Base-by-base conservation (phyloP, 1,140 invertebrate genomes). In the Drosophila watanabei region DNA sequence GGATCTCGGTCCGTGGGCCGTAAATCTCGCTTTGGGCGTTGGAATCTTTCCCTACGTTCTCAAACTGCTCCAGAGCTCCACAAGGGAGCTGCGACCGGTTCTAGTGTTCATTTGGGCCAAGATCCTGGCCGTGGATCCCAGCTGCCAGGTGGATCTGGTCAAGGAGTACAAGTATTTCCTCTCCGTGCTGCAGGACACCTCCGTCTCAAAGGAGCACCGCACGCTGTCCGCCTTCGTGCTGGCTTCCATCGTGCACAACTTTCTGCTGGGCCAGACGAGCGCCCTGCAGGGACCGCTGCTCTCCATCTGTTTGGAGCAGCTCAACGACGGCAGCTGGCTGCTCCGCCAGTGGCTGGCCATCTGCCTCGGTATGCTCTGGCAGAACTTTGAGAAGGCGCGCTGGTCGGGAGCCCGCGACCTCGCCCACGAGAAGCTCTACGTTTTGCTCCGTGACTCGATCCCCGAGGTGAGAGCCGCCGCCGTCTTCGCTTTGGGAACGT, bases 41-140 rank as follows among this genome's bases (percentile, higher is more conserved):
- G 99, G 99, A 73, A 99, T 99, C 79, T 99, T 99, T 94, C 99
- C 99, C 5, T 99, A 99, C 94, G 98, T 99, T 72, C 94, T 99
- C 10, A 99, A 99, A 93, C 94, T 99, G 65, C 94, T 99, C 49
- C 98, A 99, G 94, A 98, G 98, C 80, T 98, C 97, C 75, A 98
- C 98, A 3, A 95, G 96, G 80, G 99, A 99, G 93, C 94, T 99
- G 61, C 94, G 98, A 37, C 97, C 98, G 11, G 94, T 99, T 41
- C 95, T 99, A 56, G 98, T 99, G 33, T 99, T 99, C 92, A 99
- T 99, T 78, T 99, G 99, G 99, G 98, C 99, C 8, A 99, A 99
- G 95, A 99, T 99, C 80, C 94, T 99, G 52, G 98, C 98, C 64
- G 98, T 99, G 13, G 99, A 99, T 94, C 96, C 96, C 93, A 98